Base-by-base conservation (phyloP, 2,113 vertebrate species). In the Chaetorhynchus papuensis region DNA sequence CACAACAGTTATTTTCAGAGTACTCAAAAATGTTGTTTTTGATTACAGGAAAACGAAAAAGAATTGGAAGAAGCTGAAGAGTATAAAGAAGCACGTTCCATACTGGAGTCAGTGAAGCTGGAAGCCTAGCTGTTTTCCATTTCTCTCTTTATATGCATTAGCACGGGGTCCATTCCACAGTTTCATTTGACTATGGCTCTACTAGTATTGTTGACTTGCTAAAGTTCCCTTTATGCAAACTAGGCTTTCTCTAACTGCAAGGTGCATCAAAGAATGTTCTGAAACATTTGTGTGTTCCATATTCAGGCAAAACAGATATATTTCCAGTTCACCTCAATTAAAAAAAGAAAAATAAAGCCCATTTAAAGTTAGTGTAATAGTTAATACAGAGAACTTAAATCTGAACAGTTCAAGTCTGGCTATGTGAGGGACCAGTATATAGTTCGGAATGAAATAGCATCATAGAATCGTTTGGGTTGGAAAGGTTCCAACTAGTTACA, bases 21-120 rank as follows among this genome's bases (percentile, higher is more conserved):
- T 87, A 93, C 30, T 95, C 18, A 95, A 80, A 79, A 91, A 23
- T 57, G 77, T 44, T 89, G 27, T 35, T 90, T 96, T 97, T 96
- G 15, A 82, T 98, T 98, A 65, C 97, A 99, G 99, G 99, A 99
- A 96, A 97, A 98, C 71, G 99, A 99, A 95, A 99, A 98, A 94
- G 99, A 99, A 26, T 97, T 99, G 98, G 98, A 98, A 88, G 99
- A 99, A 96, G 83, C 98, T 5, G 98, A 99, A 86, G 99, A 99
- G 95, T 99, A 98, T 97, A 99, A 98, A 97, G 99, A 99, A 94
- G 99, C 99, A 65, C 98, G 97, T 95, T 97, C 94, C 89, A 76
- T 99, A 59, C 97, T 99, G 97, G 98, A 99, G 77, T 99, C 99
- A 47, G 98, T 99, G 96, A 99, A 99, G 97, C 98, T 99, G 97